Percentiles rank a stretch among this genome's conserved stretches.
Evolutionary conservation across 2,888 invertebrate species (phyloP).

Genomic region (Microplitis manilae): DNA sequence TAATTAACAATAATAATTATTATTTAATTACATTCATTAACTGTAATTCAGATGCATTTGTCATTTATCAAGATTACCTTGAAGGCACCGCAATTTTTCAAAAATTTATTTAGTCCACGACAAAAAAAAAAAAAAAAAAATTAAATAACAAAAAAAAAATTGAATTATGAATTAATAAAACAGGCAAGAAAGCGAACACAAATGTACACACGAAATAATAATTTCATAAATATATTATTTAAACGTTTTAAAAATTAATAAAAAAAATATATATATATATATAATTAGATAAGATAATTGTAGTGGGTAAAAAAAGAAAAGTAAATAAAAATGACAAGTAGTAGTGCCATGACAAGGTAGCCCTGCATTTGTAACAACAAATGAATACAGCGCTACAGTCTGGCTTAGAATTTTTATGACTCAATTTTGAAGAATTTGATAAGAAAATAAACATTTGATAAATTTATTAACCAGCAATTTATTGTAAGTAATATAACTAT

Average conservation of each 20-base stretch:
- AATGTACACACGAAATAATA: slow-evolving; percentile 61
- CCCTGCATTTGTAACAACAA: slow-evolving; percentile 63
- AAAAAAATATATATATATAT: slow-evolving; percentile 31
- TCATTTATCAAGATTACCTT: slow-evolving; percentile 31
- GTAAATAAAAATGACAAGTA: slow-evolving; percentile 29
- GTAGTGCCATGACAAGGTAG: slow-evolving; percentile 66
- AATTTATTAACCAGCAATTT: slow-evolving; percentile 9
- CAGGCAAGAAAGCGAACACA: slow-evolving; percentile 69
- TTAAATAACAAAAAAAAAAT: slow-evolving; percentile 40
- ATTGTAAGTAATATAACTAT: slow-evolving; percentile 17
- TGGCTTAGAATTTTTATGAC: slow-evolving; percentile 38
- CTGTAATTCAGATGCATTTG: slow-evolving; percentile 33
- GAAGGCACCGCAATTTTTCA: slow-evolving; percentile 15
- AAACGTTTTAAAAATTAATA: slow-evolving; percentile 19
- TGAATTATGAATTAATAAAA: slow-evolving; percentile 49
- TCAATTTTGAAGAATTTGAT: slow-evolving; percentile 9
- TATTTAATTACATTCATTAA: slow-evolving; percentile 16
- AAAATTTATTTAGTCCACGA: slow-evolving; percentile 11
- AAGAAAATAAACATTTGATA: neutral
- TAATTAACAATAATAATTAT: slow-evolving; percentile 5
- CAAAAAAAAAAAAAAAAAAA: neutral
- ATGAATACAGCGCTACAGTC: slow-evolving; percentile 66
- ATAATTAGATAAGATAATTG: slow-evolving; percentile 31
- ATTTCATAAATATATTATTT: slow-evolving; percentile 33
- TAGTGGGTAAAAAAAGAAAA: slow-evolving; percentile 11